These are phyloP conservation scores for Prinia subflava DNA, from an alignment of 2,113 vertebrate species.

Conservation along the genomic window DNA sequence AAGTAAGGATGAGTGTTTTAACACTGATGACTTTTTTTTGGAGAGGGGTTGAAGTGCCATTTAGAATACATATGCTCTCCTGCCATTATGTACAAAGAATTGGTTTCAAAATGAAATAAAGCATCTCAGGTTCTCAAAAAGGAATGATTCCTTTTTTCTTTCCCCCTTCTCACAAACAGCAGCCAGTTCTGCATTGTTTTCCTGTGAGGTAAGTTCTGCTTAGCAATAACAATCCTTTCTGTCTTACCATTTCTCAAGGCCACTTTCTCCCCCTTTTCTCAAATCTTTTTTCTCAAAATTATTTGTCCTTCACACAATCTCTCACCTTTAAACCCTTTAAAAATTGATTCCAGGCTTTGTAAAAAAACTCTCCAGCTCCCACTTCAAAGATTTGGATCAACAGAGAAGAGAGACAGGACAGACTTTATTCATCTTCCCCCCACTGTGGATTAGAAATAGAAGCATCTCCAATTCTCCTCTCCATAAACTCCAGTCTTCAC, in stretches of 20 bases:
- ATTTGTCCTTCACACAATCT: not conserved
- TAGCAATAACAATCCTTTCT: not conserved
- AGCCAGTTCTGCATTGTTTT: not conserved
- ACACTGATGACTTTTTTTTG: not conserved
- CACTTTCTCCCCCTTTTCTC: not conserved
- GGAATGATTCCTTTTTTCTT: not conserved
- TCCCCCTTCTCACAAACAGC: not conserved
- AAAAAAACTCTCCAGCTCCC: not conserved
- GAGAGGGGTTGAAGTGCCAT: constrained; percentile 1
- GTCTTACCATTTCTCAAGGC: not conserved
- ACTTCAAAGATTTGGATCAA: not conserved
- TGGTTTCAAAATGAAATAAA: constrained; percentile 19
- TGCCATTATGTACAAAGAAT: constrained; percentile 15
- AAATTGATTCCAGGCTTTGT: constrained; percentile 31
- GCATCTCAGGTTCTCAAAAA: not conserved
- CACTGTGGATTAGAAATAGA: not conserved
- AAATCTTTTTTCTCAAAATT: constrained; percentile 11
- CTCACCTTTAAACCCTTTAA: constrained; percentile 6
- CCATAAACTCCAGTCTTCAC: not conserved
- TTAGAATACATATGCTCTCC: not conserved
- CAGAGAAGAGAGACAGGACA: not conserved
- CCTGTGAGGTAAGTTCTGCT: not conserved
- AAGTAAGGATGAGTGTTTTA: not conserved
- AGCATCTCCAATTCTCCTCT: not conserved
- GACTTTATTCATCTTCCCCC: not conserved